Evolutionary conservation across 2,797 vertebrate species (phyloP), one percentile per base, ranked within the genome.

Genomic region (Poeciliopsis turneri): DNA sequence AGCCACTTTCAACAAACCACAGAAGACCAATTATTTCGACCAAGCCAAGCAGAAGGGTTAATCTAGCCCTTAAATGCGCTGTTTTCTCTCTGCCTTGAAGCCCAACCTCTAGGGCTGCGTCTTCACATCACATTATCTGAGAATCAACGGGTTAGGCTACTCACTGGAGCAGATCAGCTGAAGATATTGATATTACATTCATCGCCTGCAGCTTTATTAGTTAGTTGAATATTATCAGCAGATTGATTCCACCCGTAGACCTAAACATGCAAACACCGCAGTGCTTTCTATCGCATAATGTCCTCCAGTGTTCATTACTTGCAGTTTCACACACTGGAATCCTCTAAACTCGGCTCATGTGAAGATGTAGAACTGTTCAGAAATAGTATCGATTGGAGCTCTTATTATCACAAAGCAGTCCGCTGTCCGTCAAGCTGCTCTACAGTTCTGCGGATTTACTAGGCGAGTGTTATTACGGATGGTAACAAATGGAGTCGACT

Each of bases 141-240:
- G 89, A 89, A 91, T 90, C 87, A 88, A 91, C 85, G 81, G 76
- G 82, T 87, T 76, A 69, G 70, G 75, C 84, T 87, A 87, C 47
- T 66, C 84, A 78, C 75, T 23, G 45, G 84, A 89, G 85, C 84
- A 82, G 84, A 88, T 88, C 88, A 78, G 49, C 89, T 80, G 53
- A 86, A 87, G 66, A 85, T 92, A 93, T 94, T 90, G 88, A 92
- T 93, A 90, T 90, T 80, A 83, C 82, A 84, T 87, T 90, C 83
- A 93, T 86, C 45, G 85, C 90, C 86, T 30, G 89, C 78, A 84
- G 92, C 91, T 88, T 89, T 89, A 91, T 89, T 89, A 87, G 72
- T 91, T 89, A 87, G 79, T 81, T 69, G 85, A 89, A 89, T 87
- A 89, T 90, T 86, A 92, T 88, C 74, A 78, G 11, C 66, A 51